Conservation (phyloP, 1,140 invertebrate genomes). For the Diabrotica undecimpunctata region DNA sequence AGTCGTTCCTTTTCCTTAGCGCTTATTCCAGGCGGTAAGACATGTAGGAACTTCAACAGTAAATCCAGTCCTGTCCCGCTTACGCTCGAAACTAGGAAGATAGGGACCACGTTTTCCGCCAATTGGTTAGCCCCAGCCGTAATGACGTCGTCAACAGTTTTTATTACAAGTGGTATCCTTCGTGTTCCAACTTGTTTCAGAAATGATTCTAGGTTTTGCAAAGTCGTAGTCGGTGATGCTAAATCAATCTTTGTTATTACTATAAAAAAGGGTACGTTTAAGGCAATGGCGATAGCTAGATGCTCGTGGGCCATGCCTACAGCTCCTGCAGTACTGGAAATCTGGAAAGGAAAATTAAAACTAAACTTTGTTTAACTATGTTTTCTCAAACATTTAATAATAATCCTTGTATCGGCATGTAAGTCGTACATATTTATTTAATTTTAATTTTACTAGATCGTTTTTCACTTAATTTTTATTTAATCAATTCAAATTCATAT, state of each 20-base stretch:
- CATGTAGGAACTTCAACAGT: constrained; percentile 74
- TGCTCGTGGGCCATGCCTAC: constrained; percentile 78
- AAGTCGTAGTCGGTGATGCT: constrained; percentile 56
- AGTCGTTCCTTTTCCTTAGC: constrained; percentile 68
- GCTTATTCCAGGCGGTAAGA: constrained; percentile 67
- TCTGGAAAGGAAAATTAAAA: constrained; percentile 46
- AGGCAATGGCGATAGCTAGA: constrained; percentile 73
- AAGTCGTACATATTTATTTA: too few species aligned
- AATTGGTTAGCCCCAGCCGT: constrained; percentile 62
- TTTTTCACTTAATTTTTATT: too few species aligned
- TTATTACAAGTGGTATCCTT: constrained; percentile 62
- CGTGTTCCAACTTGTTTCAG: constrained; percentile 55
- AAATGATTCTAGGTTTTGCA: constrained; percentile 61
- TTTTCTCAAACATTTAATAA: too few species aligned
- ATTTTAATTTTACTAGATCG: too few species aligned
- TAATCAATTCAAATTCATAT: too few species aligned
- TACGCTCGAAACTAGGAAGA: constrained; percentile 94
- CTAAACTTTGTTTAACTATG: not conserved
- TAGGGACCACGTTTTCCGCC: constrained; percentile 70
- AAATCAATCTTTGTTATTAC: constrained; percentile 89
- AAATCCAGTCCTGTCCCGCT: constrained; percentile 80
- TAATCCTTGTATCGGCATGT: too few species aligned
- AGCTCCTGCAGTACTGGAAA: constrained; percentile 60
- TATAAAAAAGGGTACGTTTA: constrained; percentile 86
- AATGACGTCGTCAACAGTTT: constrained; percentile 69